A percentile compares a stretch with the other conserved stretches of the same genome.
phyloP scores from a whole-genome alignment of 2,113 vertebrate genomes.

The Pitta sordida region DNA sequence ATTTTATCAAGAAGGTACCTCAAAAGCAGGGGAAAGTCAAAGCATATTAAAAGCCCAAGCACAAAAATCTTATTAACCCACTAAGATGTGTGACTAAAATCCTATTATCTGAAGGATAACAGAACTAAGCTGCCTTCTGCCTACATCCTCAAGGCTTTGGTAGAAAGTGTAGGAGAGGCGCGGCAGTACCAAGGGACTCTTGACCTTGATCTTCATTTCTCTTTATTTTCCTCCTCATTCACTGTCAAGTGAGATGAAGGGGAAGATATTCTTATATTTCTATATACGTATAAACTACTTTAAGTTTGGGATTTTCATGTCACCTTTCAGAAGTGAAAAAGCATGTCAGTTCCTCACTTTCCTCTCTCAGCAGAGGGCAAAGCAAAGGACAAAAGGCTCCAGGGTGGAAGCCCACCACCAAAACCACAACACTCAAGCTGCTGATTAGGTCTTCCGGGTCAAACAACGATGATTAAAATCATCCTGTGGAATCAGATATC shows the following conservation, averaged over 20 bases:
- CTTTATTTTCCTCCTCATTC: background rate
- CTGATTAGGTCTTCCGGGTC: no score
- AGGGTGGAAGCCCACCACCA: no score
- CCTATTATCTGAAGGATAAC: background rate
- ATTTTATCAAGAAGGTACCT: background rate
- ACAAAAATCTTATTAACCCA: slow-evolving; percentile 7
- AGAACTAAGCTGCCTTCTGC: background rate
- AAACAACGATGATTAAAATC: background rate
- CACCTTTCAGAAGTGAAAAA: background rate
- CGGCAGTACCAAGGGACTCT: background rate
- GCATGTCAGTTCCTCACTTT: background rate
- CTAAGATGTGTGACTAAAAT: background rate
- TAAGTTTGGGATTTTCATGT: background rate
- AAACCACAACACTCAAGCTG: no score
- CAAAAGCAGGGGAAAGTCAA: background rate
- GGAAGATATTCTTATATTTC: background rate
- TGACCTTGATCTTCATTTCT: background rate
- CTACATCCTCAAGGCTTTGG: background rate
- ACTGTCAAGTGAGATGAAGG: background rate
- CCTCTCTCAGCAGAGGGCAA: background rate
- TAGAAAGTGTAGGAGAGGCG: background rate
- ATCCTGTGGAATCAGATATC: background rate
- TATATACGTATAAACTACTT: background rate
- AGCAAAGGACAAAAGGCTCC: background rate
- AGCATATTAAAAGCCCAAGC: background rate